A percentile compares a stretch with the other conserved stretches of the same genome.
phyloP scores from a whole-genome alignment of 1,140 invertebrate genomes.

The Calycopis cecrops region DNA sequence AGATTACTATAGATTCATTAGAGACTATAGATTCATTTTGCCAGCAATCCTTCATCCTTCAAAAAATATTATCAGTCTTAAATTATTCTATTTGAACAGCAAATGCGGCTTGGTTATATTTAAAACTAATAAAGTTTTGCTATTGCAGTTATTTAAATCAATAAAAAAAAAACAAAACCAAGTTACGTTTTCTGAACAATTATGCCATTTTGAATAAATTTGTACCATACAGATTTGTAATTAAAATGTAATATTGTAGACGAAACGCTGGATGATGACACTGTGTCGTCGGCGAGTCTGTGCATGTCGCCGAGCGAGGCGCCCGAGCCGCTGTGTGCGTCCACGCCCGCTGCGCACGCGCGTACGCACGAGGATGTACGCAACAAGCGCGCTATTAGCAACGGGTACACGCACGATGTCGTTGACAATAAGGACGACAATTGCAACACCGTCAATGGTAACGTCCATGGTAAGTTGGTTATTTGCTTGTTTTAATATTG shows the following conservation, averaged over 20 bases:
- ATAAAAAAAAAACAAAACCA: too few species aligned
- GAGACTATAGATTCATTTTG: too few species aligned
- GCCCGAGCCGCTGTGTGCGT: slow-evolving; percentile 33
- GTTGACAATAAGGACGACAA: slow-evolving; percentile 34
- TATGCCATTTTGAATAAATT: too few species aligned
- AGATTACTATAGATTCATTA: too few species aligned
- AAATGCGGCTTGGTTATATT: too few species aligned
- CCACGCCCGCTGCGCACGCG: slow-evolving; percentile 25
- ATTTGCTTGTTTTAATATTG: background rate
- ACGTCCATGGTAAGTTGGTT: slow-evolving; percentile 40
- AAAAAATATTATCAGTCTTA: too few species aligned
- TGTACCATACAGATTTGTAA: too few species aligned
- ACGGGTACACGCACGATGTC: slow-evolving; percentile 26
- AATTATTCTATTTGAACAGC: too few species aligned
- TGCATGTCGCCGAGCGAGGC: slow-evolving; percentile 44
- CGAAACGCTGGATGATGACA: slow-evolving; percentile 51
- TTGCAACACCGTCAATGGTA: slow-evolving; percentile 46
- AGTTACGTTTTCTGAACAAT: too few species aligned
- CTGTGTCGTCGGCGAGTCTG: slow-evolving; percentile 59
- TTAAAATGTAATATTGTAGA: slow-evolving; percentile 34
- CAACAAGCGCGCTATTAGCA: slow-evolving; percentile 18
- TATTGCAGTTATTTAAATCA: too few species aligned
- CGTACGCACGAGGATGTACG: background rate
- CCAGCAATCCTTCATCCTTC: too few species aligned
- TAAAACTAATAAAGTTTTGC: too few species aligned